Evolutionary conservation across 2,797 vertebrate genomes (phyloP).

Genomic region (Acanthornis magna): DNA sequence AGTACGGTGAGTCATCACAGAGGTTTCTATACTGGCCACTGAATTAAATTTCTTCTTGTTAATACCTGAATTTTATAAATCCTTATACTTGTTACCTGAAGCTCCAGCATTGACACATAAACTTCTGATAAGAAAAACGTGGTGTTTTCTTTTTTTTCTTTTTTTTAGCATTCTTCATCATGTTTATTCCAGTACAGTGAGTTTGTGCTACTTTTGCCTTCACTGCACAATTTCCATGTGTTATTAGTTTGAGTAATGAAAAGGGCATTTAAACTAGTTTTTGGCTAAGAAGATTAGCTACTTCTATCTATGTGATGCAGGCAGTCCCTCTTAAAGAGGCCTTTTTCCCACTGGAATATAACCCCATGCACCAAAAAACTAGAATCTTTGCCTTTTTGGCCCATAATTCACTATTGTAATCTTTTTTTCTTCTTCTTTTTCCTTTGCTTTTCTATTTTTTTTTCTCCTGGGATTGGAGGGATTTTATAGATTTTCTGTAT

Average conservation of each 20-base stretch:
- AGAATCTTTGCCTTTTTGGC: neutral
- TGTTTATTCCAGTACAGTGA: neutral
- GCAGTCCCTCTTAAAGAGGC: neutral
- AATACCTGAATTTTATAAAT: neutral
- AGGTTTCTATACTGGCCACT: neutral
- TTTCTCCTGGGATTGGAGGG: neutral
- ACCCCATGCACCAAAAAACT: neutral
- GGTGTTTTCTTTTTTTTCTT: neutral
- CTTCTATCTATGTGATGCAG: slow-evolving; percentile 41
- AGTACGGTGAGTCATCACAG: neutral
- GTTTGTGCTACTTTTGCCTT: slow-evolving; percentile 23
- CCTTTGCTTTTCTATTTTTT: neutral
- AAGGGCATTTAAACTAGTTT: slow-evolving; percentile 25
- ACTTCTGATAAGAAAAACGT: neutral
- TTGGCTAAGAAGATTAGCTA: slow-evolving; percentile 57
- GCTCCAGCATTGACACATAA: neutral
- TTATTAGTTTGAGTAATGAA: slow-evolving; percentile 31
- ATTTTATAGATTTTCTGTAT: slow-evolving; percentile 11
- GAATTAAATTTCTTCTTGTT: neutral
- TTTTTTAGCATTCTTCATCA: neutral
- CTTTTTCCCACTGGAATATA: neutral
- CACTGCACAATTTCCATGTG: neutral
- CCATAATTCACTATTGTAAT: neutral
- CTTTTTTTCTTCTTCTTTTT: neutral
- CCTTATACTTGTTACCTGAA: neutral